phyloP scores from a whole-genome alignment of 2,888 invertebrate species.

The Digitonthophagus gazella region DNA sequence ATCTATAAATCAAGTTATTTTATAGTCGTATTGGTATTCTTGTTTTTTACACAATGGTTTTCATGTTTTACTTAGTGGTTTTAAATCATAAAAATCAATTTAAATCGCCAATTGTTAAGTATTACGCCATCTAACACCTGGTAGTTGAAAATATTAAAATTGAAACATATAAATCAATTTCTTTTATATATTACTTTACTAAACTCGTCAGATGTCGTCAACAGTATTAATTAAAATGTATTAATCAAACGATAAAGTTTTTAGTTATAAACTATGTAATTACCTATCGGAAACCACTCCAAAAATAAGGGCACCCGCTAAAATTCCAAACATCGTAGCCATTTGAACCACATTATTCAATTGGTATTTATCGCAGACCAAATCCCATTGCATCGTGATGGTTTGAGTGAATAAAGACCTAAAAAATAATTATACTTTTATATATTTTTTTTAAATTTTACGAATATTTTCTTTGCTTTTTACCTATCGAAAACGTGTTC shows the following conservation, averaged over 20 bases:
- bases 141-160: no score
- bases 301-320: constrained; percentile 72
- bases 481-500: constrained; percentile 60
- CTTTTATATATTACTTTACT: no score
- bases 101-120: no score
- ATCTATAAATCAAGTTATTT: no score
- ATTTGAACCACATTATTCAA: constrained; percentile 74
- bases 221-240: no score
- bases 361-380: constrained; percentile 66
- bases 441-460: not conserved
- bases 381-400: constrained; percentile 72
- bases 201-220: no score
- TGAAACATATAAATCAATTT: no score
- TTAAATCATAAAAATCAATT: no score
- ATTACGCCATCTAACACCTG: no score
- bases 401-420: constrained; percentile 65
- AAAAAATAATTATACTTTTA: constrained; percentile 18
- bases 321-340: constrained; percentile 74
- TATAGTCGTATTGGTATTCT: no score
- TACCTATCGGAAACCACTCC: constrained; percentile 77
- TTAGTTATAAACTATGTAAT: constrained; percentile 36
- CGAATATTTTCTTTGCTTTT: constrained; percentile 37
- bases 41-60: no score
- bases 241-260: not conserved
- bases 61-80: no score